Base-by-base conservation (phyloP, 37 sponge, comb jelly and placozoan genomes). In the Ephydatia muelleri region DNA sequence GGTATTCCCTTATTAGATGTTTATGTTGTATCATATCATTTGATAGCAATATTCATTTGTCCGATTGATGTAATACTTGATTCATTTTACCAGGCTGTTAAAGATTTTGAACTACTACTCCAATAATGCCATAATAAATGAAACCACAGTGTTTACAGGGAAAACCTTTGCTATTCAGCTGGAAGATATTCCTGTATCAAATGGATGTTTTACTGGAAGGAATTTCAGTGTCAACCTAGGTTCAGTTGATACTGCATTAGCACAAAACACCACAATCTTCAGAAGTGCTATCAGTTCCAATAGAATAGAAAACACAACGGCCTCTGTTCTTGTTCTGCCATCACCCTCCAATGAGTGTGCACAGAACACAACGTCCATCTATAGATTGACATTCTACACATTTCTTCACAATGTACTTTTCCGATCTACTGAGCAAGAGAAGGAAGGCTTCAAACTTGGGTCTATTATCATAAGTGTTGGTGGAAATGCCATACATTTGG, bases 91-190 rank as follows among this genome's bases (percentile, higher is more conserved):
- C 57, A 57, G 57, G 57, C 12, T 57, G 9, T 16, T 57, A 21
- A 21, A 57, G 1, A 57, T 57, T 11, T 11, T 57, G 57, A 57
- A 57, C 57, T 14, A 57, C 16, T 57, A 57, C 57, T 57, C 57
- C 57, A 57, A 57, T 14, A 57, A 57, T 57, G 57, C 57, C 16
- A 11, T 57, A 1, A 21, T 57, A 1, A 57, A 57, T 57, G 57
- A 57, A 57, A 57, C 57, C 57, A 57, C 57, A 19, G 12, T 57
- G 57, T 57, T 57, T 14, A 57, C 57, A 16, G 57, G 57, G 19
- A 57, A 64, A 21, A 82, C 72, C 2, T 88, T 67, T 83, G 88
- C 84, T 16, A 26, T 83, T 65, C 88, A 83, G 49, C n/a, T 88
- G 38, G 67, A 88, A 33, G 78, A 88, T 38, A 34, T 82, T 36